Evolutionary conservation across 1,140 invertebrate genomes (phyloP).

Genomic region (honey bee (Apis mellifera)): DNA sequence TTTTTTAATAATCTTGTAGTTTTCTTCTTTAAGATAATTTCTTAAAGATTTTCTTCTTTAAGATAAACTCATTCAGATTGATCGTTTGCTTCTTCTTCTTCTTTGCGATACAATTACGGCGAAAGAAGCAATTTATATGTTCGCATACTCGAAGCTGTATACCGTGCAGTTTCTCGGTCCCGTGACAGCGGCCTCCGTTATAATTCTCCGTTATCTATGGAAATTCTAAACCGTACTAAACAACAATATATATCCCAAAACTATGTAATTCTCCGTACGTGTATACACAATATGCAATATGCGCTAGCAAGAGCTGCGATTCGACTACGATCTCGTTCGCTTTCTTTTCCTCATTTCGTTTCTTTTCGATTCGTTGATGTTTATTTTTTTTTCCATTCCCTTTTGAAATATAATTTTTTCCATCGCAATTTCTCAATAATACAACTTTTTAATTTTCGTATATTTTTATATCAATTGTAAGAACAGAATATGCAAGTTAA

Average conservation of each 20-base stretch:
- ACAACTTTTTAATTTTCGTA: not conserved
- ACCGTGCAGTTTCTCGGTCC: constrained; percentile 64
- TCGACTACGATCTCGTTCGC: constrained; percentile 52
- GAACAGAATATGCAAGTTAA: too few species aligned
- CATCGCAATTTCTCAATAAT: not conserved
- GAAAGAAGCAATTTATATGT: constrained; percentile 55
- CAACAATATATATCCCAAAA: constrained; percentile 78
- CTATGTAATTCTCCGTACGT: constrained; percentile 72
- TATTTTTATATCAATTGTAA: not conserved
- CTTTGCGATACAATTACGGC: constrained; percentile 21
- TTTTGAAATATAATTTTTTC: not conserved
- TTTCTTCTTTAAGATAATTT: not conserved
- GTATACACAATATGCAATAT: constrained; percentile 66
- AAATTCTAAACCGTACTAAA: constrained; percentile 79
- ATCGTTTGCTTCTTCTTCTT: not conserved
- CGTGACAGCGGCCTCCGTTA: constrained; percentile 70
- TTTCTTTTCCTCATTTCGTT: not conserved
- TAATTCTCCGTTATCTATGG: constrained; percentile 80
- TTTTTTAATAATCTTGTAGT: too few species aligned
- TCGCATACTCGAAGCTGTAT: constrained; percentile 43
- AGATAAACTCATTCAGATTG: not conserved
- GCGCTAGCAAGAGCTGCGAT: constrained; percentile 53
- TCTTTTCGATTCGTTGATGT: not conserved
- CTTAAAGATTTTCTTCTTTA: too few species aligned
- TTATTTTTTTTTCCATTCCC: not conserved